A percentile compares a stretch with the other conserved stretches of the same genome.
Conservation (phyloP, 1,140 invertebrate species). For the Heliothis subflexa region DNA sequence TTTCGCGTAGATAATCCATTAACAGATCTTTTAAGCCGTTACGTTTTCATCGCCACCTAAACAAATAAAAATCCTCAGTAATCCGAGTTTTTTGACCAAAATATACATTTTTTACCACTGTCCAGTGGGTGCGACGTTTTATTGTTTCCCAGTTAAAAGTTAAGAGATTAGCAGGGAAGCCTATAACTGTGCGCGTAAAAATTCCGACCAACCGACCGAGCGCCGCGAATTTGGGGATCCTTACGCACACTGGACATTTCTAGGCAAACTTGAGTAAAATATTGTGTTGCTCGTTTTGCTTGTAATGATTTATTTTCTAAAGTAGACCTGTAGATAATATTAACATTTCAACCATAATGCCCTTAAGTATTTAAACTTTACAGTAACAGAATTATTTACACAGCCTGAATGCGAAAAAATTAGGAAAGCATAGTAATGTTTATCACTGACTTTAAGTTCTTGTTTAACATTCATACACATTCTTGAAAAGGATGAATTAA, state of each 20-base stretch:
- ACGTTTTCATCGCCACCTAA: background rate
- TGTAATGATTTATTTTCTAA: too few species aligned
- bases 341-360: too few species aligned
- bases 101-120: constrained; percentile 29
- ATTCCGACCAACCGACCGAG: constrained; percentile 23
- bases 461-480: too few species aligned
- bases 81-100: constrained; percentile 26
- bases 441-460: too few species aligned
- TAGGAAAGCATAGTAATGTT: too few species aligned
- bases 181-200: constrained; percentile 70
- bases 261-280: background rate
- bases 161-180: constrained; percentile 73
- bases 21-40: background rate
- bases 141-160: constrained; percentile 73
- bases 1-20: background rate
- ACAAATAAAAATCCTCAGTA: constrained; percentile 17
- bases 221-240: constrained; percentile 18
- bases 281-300: too few species aligned
- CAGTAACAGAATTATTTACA: too few species aligned
- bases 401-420: too few species aligned
- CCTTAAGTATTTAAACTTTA: too few species aligned
- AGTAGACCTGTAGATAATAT: too few species aligned
- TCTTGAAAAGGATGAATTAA: too few species aligned
- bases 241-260: background rate
- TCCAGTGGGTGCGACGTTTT: constrained; percentile 57